Evolutionary conservation across 23 tunicate species (phyloP), one percentile per base, ranked within the genome.

Genomic region (Trididemnum clinides): DNA sequence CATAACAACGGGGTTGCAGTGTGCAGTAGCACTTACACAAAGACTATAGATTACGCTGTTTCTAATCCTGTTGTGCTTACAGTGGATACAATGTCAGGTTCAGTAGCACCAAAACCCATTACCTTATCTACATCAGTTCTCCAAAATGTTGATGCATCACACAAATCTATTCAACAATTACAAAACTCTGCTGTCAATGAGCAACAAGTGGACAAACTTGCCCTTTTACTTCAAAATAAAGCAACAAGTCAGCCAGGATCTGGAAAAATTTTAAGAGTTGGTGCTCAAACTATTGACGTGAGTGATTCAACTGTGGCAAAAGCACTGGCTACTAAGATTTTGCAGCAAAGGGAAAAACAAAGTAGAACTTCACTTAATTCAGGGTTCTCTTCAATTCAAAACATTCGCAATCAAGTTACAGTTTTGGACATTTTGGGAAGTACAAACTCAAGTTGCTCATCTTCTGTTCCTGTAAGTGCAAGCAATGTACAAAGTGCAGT

Each of bases 251-350:
- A 64, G 30, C 26, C 89, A 58, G 86, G 86, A 15, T 28, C 30
- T 59, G 63, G 66, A 32, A 81, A 51, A 19, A 31, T 86, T 63
- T 49, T 86, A 18, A 54, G 57, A 64, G 78, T 78, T 10, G 90
- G 90, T 6, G 64, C 49, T 64, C 84, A 78, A n/a, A 86, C 38
- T 54, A 77, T 86, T 21, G 39, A 86, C 33, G 65, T 86, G 5
- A 79, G 85, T 50, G 63, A 77, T 63, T 77, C 39, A 3, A 39
- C 69, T 34, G 81, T 82, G 29, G 88, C 85, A 1, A 91, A 75
- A 49, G 88, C 90, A 10, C 69, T 91, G 0, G 89, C 96, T 6
- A 70, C 90, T 15, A 91, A 82, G 22, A 74, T 91, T 1, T 44
- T 86, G 31, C 84, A 90, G 44, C 95, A 89, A 59, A 64, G 35